Evolutionary conservation across 2,113 vertebrate genomes (phyloP), one percentile per base, ranked within the genome.

Genomic region (Siphamia tubifer): DNA sequence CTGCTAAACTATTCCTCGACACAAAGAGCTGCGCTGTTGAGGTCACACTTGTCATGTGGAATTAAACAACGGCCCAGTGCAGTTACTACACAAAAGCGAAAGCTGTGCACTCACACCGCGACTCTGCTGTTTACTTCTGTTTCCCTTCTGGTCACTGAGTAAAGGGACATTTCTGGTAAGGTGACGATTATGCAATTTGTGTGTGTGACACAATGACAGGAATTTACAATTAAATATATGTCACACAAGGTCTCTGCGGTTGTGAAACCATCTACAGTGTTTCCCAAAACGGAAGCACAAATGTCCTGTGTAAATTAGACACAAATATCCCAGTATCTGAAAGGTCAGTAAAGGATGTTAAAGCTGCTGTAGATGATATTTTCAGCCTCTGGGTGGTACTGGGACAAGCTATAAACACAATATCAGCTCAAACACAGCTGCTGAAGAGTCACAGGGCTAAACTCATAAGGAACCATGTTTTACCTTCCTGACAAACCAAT

Each of bases 1-100:
- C 7, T 2, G 28, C 35, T 8, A 5, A 39, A 52, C 54, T 62
- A 35, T 91, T 91, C 87, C 88, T 89, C 81, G 77, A 91, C 73
- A 84, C 85, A 87, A 82, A 81, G 70, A 28, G 38, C 56, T 1
- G 28, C 28, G 27, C 67, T 69, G 68, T 63, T 68, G 73, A 74
- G 64, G 81, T 81, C 71, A 74, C 56, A 27, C 76, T 70, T 61
- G 72, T 81, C 81, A 86, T 16, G 55, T 69, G 73, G 62, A 73
- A 82, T 83, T 78, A 85, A 73, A 80, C 58, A 39, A 11, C 17
- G 3, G 49, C 51, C 39, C 43, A 23, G 49, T 7, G 42, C 75
- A 32, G 56, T 38, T 9, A 12, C 31, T 51, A 27, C 47, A 35
- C 36, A 17, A n/a, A n/a, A 56, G 32, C 15, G 2, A 42, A 24